Percentiles rank a stretch among this genome's conserved stretches.
phyloP scores from a whole-genome alignment of 2,113 vertebrate genomes.

The Athene cunicularia region DNA sequence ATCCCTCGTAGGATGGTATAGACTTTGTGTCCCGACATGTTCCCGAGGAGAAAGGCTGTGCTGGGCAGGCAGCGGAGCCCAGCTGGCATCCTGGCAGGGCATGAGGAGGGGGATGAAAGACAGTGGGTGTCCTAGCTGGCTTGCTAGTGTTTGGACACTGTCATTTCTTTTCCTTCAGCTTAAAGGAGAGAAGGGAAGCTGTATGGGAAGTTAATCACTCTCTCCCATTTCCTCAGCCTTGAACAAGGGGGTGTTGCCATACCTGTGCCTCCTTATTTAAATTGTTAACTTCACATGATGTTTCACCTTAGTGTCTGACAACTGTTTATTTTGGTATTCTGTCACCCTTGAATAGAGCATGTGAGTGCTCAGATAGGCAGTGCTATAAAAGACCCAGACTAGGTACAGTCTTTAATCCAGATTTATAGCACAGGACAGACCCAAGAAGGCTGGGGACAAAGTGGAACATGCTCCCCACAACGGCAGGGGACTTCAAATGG shows the following conservation, averaged over 20 bases:
- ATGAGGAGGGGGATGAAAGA: background rate
- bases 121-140: background rate
- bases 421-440: background rate
- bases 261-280: background rate
- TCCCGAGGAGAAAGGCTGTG: background rate
- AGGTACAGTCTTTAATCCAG: background rate
- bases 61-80: background rate
- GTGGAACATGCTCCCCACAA: no score
- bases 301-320: background rate
- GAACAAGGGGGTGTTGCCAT: background rate
- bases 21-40: background rate
- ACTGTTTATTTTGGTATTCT: background rate
- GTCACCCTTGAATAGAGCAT: background rate
- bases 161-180: background rate
- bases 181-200: background rate
- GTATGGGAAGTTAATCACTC: background rate
- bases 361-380: background rate
- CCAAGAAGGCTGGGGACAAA: background rate
- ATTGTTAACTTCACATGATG: background rate
- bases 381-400: background rate
- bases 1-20: background rate
- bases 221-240: background rate
- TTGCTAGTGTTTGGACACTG: background rate
- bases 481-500: rapidly evolving
- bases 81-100: slow-evolving; percentile 11